phyloP scores from a whole-genome alignment of 1,140 invertebrate species.

The Zophobas morio region DNA sequence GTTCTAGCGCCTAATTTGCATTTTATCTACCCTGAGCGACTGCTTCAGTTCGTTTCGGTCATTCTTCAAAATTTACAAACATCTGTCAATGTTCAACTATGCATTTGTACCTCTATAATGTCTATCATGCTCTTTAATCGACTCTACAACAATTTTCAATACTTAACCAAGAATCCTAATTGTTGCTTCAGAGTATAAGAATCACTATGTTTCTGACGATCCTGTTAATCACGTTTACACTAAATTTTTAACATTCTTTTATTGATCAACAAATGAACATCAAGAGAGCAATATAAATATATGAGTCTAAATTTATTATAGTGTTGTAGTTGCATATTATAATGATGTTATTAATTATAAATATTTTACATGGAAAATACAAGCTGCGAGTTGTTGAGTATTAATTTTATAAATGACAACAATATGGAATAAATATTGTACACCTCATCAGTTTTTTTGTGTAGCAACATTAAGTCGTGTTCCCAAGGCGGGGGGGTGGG shows the following conservation, averaged over 20 bases:
- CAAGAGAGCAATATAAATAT: slow-evolving; percentile 47
- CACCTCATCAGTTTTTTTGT: slow-evolving; percentile 24
- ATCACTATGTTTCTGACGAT: slow-evolving; percentile 32
- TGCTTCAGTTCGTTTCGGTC: neutral
- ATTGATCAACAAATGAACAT: slow-evolving; percentile 44
- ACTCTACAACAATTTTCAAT: slow-evolving; percentile 30
- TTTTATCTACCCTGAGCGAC: neutral
- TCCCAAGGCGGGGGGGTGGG: no score
- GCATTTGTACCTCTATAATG: slow-evolving; percentile 34
- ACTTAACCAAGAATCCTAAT: slow-evolving; percentile 5
- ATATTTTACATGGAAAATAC: slow-evolving; percentile 48
- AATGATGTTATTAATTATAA: slow-evolving; percentile 45
- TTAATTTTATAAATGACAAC: slow-evolving; percentile 43
- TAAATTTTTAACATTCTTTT: slow-evolving; percentile 33
- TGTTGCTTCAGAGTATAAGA: slow-evolving; percentile 27
- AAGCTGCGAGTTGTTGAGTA: slow-evolving; percentile 38
- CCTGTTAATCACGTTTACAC: slow-evolving; percentile 39
- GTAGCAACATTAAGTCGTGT: neutral
- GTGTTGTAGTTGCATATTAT: slow-evolving; percentile 46
- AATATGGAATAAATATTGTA: slow-evolving; percentile 40
- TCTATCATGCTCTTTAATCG: slow-evolving; percentile 14
- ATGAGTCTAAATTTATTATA: slow-evolving; percentile 48
- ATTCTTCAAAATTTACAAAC: slow-evolving; percentile 12
- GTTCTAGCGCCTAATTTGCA: slow-evolving; percentile 33
- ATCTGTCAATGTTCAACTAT: slow-evolving; percentile 31